These are phyloP conservation scores for Casuarius casuarius DNA, from an alignment of 2,113 vertebrate genomes.

Conservation along the genomic window DNA sequence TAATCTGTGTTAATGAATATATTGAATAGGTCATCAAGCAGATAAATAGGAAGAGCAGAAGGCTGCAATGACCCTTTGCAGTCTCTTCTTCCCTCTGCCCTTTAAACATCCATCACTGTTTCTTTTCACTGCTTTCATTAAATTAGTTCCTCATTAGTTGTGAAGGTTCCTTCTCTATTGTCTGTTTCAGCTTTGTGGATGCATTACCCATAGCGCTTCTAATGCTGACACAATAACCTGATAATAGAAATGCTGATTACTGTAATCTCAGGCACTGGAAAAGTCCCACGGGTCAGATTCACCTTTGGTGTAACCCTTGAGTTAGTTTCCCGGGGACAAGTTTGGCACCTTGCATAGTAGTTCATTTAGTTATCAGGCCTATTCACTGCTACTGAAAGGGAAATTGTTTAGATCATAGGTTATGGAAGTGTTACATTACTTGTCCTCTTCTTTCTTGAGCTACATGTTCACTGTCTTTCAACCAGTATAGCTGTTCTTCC, in stretches of 20 bases:
- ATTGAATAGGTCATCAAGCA: slow-evolving; percentile 40
- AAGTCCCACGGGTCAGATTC: neutral
- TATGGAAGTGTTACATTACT: neutral
- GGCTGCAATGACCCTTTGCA: neutral
- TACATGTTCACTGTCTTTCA: neutral
- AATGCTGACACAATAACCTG: neutral
- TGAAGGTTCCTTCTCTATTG: neutral
- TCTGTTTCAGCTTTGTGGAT: slow-evolving; percentile 13
- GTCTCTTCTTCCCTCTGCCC: neutral
- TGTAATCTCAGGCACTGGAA: neutral
- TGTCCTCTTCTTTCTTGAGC: neutral
- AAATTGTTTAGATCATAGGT: neutral
- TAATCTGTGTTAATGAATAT: slow-evolving; percentile 37
- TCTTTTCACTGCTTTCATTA: slow-evolving; percentile 26
- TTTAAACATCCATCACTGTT: slow-evolving; percentile 4
- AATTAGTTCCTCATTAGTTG: slow-evolving; percentile 38
- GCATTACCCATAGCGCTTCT: neutral
- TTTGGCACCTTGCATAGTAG: neutral
- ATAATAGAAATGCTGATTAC: slow-evolving; percentile 22
- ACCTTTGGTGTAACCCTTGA: neutral
- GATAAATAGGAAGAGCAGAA: slow-evolving; percentile 44
- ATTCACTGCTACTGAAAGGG: neutral
- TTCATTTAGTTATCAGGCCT: neutral
- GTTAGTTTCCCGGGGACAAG: neutral
- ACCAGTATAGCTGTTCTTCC: neutral